Base-by-base conservation (phyloP, 2,888 invertebrate species). In the Lasioglossum pauxillum region DNA sequence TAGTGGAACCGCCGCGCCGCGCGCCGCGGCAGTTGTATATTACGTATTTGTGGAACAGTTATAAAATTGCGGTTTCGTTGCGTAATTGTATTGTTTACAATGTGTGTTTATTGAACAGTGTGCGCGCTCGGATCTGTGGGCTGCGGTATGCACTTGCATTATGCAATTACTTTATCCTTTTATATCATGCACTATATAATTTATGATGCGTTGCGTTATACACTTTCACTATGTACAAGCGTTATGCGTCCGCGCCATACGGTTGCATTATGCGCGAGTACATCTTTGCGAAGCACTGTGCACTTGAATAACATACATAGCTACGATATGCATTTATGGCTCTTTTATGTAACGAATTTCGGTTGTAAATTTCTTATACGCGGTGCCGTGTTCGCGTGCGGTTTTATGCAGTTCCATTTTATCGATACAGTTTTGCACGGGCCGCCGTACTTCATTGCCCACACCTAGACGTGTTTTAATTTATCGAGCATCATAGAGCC, bases 141-240 rank as follows among this genome's bases (percentile, higher is more conserved):
- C 67, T 2, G 67, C 23, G 67, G 67, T 67, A 31, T 35, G 67
- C 19, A 67, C 35, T 31, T 19, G 67, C 35, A 67, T 67, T 67
- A 67, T 35, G 67, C 35, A 67, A 67, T 67, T 67, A 67, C 67
- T 35, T 67, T 67, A 67, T 67, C 67, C 31, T 67, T 31, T 67
- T 35, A 35, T 67, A 67, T 35, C 35, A 10, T 67, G 67, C 67
- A 67, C 67, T 67, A 67, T 67, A 67, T 67, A 67, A 35, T 67
- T 67, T 67, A 67, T 19, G 67, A 67, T 35, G 67, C 67, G 67
- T 67, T 35, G 67, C 67, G 35, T 67, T 67, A 35, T 19, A 19
- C 67, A 67, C 67, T 67, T 67, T 67, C 67, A 67, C 67, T 35
- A 10, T 31, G 67, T 35, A 67, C 67, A 8, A 8, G 35, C 31